Base-by-base conservation (phyloP, 2,888 invertebrate species). In the Meteorus colon region DNA sequence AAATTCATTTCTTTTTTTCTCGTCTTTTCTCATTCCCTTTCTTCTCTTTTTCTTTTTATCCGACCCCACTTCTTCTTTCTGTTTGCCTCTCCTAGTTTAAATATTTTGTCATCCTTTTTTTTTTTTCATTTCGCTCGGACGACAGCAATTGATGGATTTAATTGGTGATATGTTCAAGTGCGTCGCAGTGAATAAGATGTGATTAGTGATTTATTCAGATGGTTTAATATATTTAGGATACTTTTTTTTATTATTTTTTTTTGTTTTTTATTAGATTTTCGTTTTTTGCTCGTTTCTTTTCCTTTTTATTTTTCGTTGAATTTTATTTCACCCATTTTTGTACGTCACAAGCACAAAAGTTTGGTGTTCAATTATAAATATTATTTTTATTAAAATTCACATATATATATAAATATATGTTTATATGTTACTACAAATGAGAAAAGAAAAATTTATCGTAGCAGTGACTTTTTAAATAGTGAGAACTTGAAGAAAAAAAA, bases 321-420 rank as follows among this genome's bases (percentile, higher is more conserved):
- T 34, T 4, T 6, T 8, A 34, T 34, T 34, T 4, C n/a, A n/a
- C 16, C n/a, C 4, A 19, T 63, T 63, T 31, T 2, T 63, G 5
- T 16, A 63, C 16, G n/a, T 31, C 0, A 63, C 63, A 1, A 34
- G 1, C 29, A 59, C 59, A 63, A 63, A 31, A 63, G 31, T 63
- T 63, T 63, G 63, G 31, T 31, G 27, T 63, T 63, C 1, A n/a
- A 63, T 63, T 63, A 59, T 59, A 24, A 24, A 59, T 16, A 10
- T 59, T 59, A 24, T 59, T n/a, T 5, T 16, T 10, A 34, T 62
- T 27, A 29, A 62, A 27, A 62, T 24, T 62, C 4, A 29, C 27
- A 65, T 10, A 65, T 6, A 63, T 14, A 63, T 63, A n/a, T 63
- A 63, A 3, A 5, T 19, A 59, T 59, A 14, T 45, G 14, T 12